Base-by-base conservation (phyloP, 2,797 vertebrate genomes). In the Artibeus jamaicensis region DNA sequence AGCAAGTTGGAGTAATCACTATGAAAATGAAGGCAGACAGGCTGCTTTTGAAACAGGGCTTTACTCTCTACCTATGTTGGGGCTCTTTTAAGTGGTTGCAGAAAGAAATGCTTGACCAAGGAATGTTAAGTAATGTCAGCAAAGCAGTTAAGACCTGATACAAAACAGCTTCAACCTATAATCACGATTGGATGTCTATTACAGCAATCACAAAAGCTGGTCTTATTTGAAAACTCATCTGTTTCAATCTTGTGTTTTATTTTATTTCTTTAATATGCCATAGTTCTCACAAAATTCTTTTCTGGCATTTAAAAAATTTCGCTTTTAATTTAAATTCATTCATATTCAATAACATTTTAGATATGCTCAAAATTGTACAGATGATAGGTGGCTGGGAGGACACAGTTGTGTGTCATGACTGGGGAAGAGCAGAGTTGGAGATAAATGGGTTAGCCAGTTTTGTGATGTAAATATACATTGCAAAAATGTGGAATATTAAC, bases 11-110 rank as follows among this genome's bases (percentile, higher is more conserved):
- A 93, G n/a, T 57, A 98, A 88, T 79, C 22, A 24, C 71, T 92
- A 50, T 82, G 79, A 82, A 97, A 97, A 94, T n/a, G 21, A 85
- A 68, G 83, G 34, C 68, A 97, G 88, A 97, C 44, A 96, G 92
- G 84, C 44, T 53, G 15, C 0, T 89, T 97, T 93, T 87, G 81
- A 95, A 90, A 34, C 19, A 88, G 11, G 73, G 73, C 62, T 26
- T 14, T 71, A 5, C 29, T 96, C 53, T 96, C 11, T 78, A n/a
- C 79, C 79, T 91, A 21, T n/a, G 18, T 78, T 34, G 65, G 2
- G 9, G 4, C 86, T 92, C 86, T 77, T 79, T 95, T 79, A 42
- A 37, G 34, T 5, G 39, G 2, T 57, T 91, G 34, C 81, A 89
- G 48, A 68, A 94, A 16, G 19, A 92, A 93, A 68, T 77, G 11